Conservation (phyloP, 2,888 invertebrate species). For the Xylophagus ater region DNA sequence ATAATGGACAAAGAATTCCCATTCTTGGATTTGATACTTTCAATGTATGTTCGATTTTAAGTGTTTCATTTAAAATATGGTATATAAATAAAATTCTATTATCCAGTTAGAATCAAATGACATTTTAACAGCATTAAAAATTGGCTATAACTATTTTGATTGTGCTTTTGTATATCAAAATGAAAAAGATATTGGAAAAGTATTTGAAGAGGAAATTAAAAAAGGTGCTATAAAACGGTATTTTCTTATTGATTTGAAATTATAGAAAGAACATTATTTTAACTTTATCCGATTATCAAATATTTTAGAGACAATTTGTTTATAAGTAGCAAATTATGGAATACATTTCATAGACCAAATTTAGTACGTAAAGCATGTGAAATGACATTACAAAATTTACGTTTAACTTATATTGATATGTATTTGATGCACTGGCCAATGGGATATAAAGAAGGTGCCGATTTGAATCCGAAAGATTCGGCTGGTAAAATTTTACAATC, state of each 20-base stretch:
- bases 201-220: constrained; percentile 50
- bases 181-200: constrained; percentile 63
- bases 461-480: constrained; percentile 49
- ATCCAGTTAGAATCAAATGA: too few relatives aligned
- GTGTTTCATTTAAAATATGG: too few relatives aligned
- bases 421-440: constrained; percentile 91
- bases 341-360: constrained; percentile 72
- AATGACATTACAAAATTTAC: constrained; percentile 58
- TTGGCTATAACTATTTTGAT: constrained; percentile 73
- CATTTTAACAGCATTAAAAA: constrained; percentile 68
- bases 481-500: constrained; percentile 50
- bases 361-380: constrained; percentile 60
- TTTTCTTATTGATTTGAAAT: constrained; percentile 24
- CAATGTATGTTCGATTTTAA: too few relatives aligned
- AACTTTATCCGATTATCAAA: background rate
- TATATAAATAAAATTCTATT: too few relatives aligned
- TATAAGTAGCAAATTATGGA: constrained; percentile 76
- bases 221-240: constrained; percentile 57
- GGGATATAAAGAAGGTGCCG: constrained; percentile 65
- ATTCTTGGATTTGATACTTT: constrained; percentile 69
- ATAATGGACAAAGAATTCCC: constrained; percentile 52
- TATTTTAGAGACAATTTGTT: constrained; percentile 48
- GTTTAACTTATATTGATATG: constrained; percentile 69
- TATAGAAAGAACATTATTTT: constrained; percentile 9
- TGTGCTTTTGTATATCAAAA: constrained; percentile 61